These are phyloP conservation scores for Ophion ellenae DNA, from an alignment of 2,888 invertebrate species.

Conservation along the genomic window DNA sequence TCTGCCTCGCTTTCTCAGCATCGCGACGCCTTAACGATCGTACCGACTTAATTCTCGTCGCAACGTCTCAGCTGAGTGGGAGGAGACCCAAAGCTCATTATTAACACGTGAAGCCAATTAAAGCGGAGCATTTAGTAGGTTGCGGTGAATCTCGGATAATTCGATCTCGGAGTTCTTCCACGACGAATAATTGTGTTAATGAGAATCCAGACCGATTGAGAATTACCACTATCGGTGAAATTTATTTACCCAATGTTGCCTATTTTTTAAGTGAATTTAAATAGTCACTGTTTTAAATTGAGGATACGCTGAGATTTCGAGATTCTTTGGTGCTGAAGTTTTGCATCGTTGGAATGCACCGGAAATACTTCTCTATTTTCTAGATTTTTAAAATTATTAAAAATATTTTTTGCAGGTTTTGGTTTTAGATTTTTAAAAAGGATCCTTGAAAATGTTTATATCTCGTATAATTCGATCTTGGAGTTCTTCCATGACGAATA, in stretches of 20 bases:
- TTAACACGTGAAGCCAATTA: constrained; percentile 57
- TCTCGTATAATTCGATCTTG: constrained; percentile 32
- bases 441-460: not conserved
- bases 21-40: constrained; percentile 45
- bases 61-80: constrained; percentile 13
- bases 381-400: not conserved
- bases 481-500: constrained; percentile 21
- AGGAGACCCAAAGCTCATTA: constrained; percentile 43
- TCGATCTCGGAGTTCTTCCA: constrained; percentile 17
- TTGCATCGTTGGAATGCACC: too few relatives aligned
- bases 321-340: not conserved
- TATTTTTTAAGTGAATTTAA: too few relatives aligned
- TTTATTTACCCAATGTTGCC: not conserved
- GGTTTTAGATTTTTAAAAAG: not conserved
- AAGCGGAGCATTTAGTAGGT: constrained; percentile 39
- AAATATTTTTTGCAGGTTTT: not conserved
- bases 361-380: not conserved
- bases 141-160: constrained; percentile 43
- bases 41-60: constrained; percentile 53
- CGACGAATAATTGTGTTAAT: constrained; percentile 37
- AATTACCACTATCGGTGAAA: not conserved
- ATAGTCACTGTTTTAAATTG: too few relatives aligned
- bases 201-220: not conserved
- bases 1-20: constrained; percentile 8
- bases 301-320: not conserved